Percentiles rank a stretch among this genome's conserved stretches.
Conservation (phyloP, 1,140 invertebrate species). For the Diplogasteroides magnus region DNA sequence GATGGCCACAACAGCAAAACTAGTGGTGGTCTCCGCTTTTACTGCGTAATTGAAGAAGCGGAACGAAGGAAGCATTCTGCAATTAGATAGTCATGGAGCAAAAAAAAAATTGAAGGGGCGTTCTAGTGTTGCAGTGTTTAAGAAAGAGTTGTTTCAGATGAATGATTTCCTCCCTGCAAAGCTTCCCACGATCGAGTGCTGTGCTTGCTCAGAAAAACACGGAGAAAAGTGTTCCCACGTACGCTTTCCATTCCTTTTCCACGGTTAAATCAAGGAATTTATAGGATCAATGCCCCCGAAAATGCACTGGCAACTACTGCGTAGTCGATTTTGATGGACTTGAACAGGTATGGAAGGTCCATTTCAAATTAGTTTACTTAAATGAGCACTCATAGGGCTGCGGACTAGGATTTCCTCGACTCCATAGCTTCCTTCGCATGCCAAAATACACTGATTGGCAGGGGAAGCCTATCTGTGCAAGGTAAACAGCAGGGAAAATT, state of each 20-base stretch:
- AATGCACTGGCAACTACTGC: conserved; percentile 52
- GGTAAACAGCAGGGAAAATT: conserved; percentile 11
- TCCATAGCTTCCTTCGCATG: conserved; percentile 32
- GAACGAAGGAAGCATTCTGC: not conserved
- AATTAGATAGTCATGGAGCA: conserved; percentile 12
- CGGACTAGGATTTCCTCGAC: conserved; percentile 43
- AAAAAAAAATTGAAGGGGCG: conserved; percentile 6
- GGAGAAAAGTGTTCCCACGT: conserved; percentile 46
- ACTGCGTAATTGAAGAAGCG: conserved; percentile 10
- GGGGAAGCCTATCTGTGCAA: conserved; percentile 21
- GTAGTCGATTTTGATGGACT: conserved; percentile 53
- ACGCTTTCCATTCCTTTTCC: not conserved
- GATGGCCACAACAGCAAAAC: conserved; percentile 9
- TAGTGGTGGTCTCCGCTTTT: not conserved
- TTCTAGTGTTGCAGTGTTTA: too few species aligned
- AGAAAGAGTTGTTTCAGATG: conserved; percentile 44
- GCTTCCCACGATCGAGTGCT: conserved; percentile 49
- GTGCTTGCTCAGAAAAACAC: conserved; percentile 47
- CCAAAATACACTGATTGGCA: conserved; percentile 31
- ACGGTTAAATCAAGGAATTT: not conserved
- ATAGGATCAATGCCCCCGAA: conserved; percentile 33
- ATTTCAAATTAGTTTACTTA: too few species aligned
- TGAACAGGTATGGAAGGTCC: too few species aligned
- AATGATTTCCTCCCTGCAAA: conserved; percentile 41
- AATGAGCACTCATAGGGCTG: conserved; percentile 38